Conservation (phyloP, 2,797 vertebrate species). For the Podargus strigoides region DNA sequence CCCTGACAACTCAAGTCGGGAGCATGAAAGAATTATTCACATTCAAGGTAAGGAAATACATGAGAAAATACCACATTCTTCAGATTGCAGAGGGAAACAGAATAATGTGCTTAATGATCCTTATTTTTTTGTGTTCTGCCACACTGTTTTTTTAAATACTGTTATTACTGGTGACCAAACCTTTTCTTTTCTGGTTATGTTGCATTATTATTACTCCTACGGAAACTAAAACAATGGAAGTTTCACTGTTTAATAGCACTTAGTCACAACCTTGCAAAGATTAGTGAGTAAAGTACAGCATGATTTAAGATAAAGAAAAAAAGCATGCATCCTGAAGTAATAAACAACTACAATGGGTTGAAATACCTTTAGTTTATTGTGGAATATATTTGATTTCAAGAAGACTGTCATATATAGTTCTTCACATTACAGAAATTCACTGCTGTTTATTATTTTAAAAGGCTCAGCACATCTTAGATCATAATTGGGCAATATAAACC, state of each 20-base stretch:
- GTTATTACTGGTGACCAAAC: neutral
- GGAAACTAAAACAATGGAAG: neutral
- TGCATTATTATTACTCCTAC: neutral
- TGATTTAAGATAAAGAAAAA: slow-evolving; percentile 4
- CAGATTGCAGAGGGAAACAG: neutral
- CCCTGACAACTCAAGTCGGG: slow-evolving; percentile 76
- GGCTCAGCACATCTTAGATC: neutral
- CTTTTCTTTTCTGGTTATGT: slow-evolving; percentile 15
- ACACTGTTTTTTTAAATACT: neutral
- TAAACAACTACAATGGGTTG: neutral
- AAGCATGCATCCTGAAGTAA: neutral
- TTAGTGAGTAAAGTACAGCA: neutral
- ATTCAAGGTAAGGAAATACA: slow-evolving; percentile 84
- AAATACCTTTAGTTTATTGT: neutral
- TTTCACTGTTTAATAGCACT: neutral
- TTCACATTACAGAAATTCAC: neutral
- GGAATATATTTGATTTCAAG: neutral
- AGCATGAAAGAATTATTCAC: slow-evolving; percentile 85
- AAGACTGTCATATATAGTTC: neutral
- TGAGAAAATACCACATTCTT: neutral
- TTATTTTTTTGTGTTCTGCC: slow-evolving; percentile 20
- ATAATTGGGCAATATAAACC: neutral
- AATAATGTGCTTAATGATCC: neutral
- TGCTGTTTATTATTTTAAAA: neutral
- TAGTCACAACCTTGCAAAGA: neutral